These are phyloP conservation scores for Microctenopoma lineatum DNA, from an alignment of 2,797 vertebrate species.

Conservation along the genomic window DNA sequence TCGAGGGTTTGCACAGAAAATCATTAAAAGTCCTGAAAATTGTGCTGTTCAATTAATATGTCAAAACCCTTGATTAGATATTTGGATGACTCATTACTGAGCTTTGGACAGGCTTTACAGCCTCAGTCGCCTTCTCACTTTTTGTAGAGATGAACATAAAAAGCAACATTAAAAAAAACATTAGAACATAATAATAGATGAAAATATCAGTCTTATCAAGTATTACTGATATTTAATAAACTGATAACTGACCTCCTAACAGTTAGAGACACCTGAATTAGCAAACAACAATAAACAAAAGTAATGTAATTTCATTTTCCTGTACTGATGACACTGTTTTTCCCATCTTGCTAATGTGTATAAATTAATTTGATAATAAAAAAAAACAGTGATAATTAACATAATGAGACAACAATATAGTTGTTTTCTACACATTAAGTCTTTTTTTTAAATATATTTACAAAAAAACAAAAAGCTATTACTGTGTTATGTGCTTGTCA, in stretches of 20 bases:
- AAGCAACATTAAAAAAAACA: neutral
- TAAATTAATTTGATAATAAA: neutral
- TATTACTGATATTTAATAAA: neutral
- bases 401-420: neutral
- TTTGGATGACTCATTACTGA: constrained; percentile 14
- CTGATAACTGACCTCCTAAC: neutral
- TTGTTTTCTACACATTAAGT: too few relatives aligned
- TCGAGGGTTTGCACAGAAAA: constrained; percentile 7
- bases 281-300: neutral
- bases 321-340: too few relatives aligned
- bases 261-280: neutral
- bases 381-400: neutral
- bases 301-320: too few relatives aligned
- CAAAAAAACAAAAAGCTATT: too few relatives aligned
- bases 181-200: neutral
- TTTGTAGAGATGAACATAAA: neutral
- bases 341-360: neutral
- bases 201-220: neutral
- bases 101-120: neutral
- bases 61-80: constrained; percentile 23
- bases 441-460: too few relatives aligned
- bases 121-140: constrained; percentile 9
- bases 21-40: constrained; percentile 9
- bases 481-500: too few relatives aligned
- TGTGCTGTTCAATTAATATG: constrained; percentile 20